Base-by-base conservation (phyloP, 2,888 invertebrate species). In the Dendrolimus houi region DNA sequence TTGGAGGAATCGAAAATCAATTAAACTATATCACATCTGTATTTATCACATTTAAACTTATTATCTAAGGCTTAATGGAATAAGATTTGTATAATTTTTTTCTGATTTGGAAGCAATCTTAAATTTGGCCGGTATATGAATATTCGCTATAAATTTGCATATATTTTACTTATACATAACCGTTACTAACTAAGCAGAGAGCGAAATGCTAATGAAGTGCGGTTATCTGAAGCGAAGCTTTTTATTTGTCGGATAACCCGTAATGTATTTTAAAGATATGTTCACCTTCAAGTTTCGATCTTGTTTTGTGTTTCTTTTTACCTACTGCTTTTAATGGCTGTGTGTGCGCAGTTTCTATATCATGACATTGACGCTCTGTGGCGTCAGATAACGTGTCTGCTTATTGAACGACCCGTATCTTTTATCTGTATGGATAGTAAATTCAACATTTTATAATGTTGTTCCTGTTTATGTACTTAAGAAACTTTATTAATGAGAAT, bases 221-320 rank as follows among this genome's bases (percentile, higher is more conserved):
- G 74, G 73, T 75, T 80, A 81, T 80, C 73, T 70, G 66, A 62
- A 62, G 57, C 41, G 65, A 65, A 60, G 66, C 70, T 73, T 79
- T 80, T 81, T 79, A 81, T 80, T 78, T 75, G 69, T 71, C 64
- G 69, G 74, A 81, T 80, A 81, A 76, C 69, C 67, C 68, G 77
- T 79, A 78, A 81, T 80, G 79, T 79, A 71, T 79, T 81, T 78
- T 68, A 70, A 72, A 77, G 75, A 79, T 80, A 81, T 72, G 72
- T 73, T 69, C 70, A 65, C 69, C 65, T 71, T 73, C 70, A 69
- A 72, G 69, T 71, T 72, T 71, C 70, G 67, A 75, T 74, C 70
- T 69, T 66, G 69, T 68, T 68, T 67, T 64, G 55, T 62, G 54
- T 59, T 60, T 64, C 61, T 64, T 67, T 75, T 71, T 65, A 59